Evolutionary conservation across 2,113 vertebrate genomes (phyloP).

Genomic region (Plestiodon gilberti): DNA sequence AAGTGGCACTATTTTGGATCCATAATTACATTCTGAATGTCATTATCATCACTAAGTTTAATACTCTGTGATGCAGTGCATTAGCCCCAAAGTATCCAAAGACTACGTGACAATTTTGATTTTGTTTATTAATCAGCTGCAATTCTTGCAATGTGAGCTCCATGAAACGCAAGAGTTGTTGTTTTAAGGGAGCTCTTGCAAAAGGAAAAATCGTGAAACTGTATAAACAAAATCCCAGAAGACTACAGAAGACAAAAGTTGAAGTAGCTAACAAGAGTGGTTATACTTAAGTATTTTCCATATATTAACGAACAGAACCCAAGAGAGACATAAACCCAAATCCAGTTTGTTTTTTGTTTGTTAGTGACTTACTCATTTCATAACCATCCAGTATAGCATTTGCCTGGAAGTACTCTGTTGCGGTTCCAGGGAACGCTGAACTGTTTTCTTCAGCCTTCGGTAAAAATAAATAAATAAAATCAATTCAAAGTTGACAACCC

Average conservation of each 20-base stretch:
- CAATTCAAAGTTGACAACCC: constrained; percentile 36
- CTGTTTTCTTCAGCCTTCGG: constrained; percentile 69
- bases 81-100: background rate
- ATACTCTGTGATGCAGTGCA: background rate
- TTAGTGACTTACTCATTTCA: constrained; percentile 52
- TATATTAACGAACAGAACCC: background rate
- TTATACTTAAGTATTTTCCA: background rate
- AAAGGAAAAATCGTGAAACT: background rate
- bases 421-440: constrained; percentile 17
- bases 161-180: background rate
- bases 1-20: background rate
- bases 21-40: background rate
- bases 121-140: background rate
- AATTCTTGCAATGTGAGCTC: background rate
- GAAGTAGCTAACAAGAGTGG: background rate
- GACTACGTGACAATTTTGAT: background rate
- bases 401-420: constrained; percentile 42
- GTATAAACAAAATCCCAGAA: background rate
- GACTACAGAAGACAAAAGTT: background rate
- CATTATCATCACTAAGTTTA: background rate
- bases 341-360: constrained; percentile 24
- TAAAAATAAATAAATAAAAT: constrained; percentile 45
- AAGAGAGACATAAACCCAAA: constrained; percentile 66
- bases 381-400: constrained; percentile 50
- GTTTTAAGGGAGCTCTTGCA: background rate